These are phyloP conservation scores for Tinamus major DNA, from an alignment of 2,797 vertebrate species.

Conservation along the genomic window DNA sequence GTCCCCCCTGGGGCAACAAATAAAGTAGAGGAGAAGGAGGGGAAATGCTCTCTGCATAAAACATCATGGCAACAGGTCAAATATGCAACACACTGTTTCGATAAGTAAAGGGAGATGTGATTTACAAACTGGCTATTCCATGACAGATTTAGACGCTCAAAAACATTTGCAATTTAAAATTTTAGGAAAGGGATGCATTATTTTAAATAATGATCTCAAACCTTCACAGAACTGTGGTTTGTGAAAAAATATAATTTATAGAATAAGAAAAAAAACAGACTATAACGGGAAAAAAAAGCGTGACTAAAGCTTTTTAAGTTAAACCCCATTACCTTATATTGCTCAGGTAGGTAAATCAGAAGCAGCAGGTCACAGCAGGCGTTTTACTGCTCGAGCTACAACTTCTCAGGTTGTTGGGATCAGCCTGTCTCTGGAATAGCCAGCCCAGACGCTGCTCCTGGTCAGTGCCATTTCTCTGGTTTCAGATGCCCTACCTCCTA, in stretches of 20 bases:
- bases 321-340: neutral
- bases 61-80: neutral
- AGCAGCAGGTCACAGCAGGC: neutral
- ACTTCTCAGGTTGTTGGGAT: neutral
- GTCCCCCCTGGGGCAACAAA: neutral
- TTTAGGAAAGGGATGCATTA: neutral
- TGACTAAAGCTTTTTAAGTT: neutral
- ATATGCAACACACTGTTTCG: neutral
- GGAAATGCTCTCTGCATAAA: neutral
- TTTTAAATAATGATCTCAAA: neutral
- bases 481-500: neutral
- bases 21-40: neutral
- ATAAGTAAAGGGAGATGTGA: neutral
- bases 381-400: neutral
- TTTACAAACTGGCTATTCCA: neutral
- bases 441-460: accelerated
- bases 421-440: neutral
- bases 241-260: neutral
- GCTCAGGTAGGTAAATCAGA: neutral
- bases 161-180: neutral
- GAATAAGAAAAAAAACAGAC: neutral
- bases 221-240: neutral
- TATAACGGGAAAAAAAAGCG: neutral
- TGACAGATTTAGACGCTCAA: neutral
- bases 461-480: neutral